Evolutionary conservation across 2,113 vertebrate genomes (phyloP).

Genomic region (Sardina pilchardus): DNA sequence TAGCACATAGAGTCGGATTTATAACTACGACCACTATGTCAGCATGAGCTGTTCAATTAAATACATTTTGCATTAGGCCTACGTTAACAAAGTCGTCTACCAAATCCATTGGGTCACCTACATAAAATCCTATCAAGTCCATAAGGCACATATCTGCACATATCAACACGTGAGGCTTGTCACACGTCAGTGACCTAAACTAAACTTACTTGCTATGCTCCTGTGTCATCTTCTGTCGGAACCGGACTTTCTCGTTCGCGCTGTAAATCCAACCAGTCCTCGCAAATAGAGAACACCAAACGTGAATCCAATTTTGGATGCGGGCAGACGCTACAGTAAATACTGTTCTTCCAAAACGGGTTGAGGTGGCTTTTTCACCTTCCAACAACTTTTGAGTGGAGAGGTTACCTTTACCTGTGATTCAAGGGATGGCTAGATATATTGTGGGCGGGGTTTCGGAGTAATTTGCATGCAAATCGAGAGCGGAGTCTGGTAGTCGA

Average conservation of each 20-base stretch:
- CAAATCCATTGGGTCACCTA: not conserved
- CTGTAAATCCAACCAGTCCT: slow-evolving; percentile 60
- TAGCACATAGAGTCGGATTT: too few species aligned
- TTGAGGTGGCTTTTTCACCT: slow-evolving; percentile 75
- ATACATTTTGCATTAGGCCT: not conserved
- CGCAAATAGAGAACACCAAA: not conserved
- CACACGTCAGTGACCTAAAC: not conserved
- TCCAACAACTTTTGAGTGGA: slow-evolving; percentile 52
- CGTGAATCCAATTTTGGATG: slow-evolving; percentile 7
- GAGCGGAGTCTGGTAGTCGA: not conserved
- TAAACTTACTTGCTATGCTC: slow-evolving; percentile 79
- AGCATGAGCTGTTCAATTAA: not conserved
- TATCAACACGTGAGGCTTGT: slow-evolving; percentile 41
- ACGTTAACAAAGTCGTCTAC: too few species aligned
- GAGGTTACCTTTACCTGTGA: slow-evolving; percentile 29
- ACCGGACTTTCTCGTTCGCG: slow-evolving; percentile 80
- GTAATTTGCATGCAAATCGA: slow-evolving; percentile 60
- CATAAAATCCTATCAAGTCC: not conserved
- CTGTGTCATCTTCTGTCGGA: slow-evolving; percentile 77
- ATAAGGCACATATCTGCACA: not conserved
- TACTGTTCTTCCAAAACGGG: slow-evolving; percentile 65
- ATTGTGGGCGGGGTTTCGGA: slow-evolving; percentile 57
- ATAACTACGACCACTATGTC: not conserved
- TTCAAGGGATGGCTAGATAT: not conserved
- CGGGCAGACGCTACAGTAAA: slow-evolving; percentile 36